Base-by-base conservation (phyloP, 2,113 vertebrate species). In the Hippocampus barbouri region DNA sequence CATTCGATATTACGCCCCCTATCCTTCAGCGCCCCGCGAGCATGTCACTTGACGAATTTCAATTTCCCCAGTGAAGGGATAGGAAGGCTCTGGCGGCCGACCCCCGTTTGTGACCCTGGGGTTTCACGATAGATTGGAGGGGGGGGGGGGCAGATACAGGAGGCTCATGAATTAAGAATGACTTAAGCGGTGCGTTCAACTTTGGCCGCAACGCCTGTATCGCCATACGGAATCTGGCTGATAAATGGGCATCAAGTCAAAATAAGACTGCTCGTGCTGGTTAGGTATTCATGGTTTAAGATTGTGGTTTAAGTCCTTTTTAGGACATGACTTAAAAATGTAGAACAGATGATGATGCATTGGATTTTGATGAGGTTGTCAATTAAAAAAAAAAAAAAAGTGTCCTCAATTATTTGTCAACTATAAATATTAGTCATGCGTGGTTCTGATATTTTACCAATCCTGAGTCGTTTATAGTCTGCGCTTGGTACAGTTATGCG, bases 1-100 rank as follows among this genome's bases (percentile, higher is more conserved):
- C 90, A 87, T 89, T 86, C 59, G 77, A 92, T 74, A 93, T 93
- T 92, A 87, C 70, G 84, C 77, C 89, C 90, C 90, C 89, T 78
- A 88, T 91, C 89, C 82, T 84, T 92, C 90, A 91, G 81, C 67
- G 81, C 34, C 68, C 66, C 86, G 53, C 60, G 12, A 40, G 69
- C 78, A 83, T 68, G 63, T 81, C 85, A 82, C 66, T 75, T 77
- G 15, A 49, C 81, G 67, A 86, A 87, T 92, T 91, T 91, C 86
- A 90, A 92, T 91, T 89, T 89, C 84, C 84, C 82, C 38, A 16
- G 43, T 65, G 77, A 84, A 71, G 83, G 86, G 76, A 86, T 43
- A 72, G 86, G 79, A 78, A 82, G 79, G 84, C 86, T 84, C 79
- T 78, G 79, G 69, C 83, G 85, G 75, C 69, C 72, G 80, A 87